Evolutionary conservation across 2,797 vertebrate genomes (phyloP).

Genomic region (Eulemur albifrons): DNA sequence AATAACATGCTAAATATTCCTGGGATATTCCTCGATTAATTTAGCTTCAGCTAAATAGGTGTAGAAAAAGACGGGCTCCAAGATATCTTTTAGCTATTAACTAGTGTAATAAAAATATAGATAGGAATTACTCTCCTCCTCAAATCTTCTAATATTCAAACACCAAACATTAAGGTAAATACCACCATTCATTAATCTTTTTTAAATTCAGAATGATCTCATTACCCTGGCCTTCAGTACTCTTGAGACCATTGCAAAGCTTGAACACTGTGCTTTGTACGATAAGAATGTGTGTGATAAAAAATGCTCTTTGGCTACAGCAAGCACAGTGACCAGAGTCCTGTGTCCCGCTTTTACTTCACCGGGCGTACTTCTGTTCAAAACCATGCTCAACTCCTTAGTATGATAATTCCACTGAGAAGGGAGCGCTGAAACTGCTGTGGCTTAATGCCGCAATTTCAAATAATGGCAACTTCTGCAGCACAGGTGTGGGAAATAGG

Average conservation of each 20-base stretch:
- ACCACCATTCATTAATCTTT: not conserved
- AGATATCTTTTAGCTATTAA: not conserved
- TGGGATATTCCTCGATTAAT: not conserved
- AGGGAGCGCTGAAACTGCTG: fast-evolving
- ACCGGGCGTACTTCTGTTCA: fast-evolving
- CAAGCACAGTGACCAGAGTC: fast-evolving
- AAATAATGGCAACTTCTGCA: not conserved
- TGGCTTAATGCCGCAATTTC: not conserved
- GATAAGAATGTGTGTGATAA: not conserved
- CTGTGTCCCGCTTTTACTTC: not conserved
- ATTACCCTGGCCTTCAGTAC: not conserved
- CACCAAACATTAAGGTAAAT: not conserved
- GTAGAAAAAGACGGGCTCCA: not conserved
- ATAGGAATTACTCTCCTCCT: not conserved
- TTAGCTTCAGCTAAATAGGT: not conserved
- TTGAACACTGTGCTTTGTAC: not conserved
- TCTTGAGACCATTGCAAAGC: not conserved
- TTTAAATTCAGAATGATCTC: not conserved
- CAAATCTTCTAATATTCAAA: not conserved
- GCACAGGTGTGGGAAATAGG: not conserved
- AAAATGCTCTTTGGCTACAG: fast-evolving
- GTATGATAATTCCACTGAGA: not conserved
- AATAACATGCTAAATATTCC: not conserved
- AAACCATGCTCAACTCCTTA: not conserved
- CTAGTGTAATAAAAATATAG: not conserved